Base-by-base conservation (phyloP, 2,113 vertebrate genomes). In the Rhynchomys soricoides region DNA sequence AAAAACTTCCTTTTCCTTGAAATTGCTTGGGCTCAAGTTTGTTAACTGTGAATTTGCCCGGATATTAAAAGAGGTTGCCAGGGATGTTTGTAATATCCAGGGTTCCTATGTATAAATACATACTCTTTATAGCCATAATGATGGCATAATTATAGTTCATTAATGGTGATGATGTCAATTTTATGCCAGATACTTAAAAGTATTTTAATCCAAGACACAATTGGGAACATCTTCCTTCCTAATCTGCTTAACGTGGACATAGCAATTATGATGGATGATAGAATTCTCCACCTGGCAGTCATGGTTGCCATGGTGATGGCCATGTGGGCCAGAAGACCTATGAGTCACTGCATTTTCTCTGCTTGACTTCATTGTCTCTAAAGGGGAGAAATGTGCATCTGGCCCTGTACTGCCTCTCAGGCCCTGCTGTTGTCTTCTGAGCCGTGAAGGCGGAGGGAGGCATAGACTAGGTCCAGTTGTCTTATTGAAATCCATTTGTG, bases 321-420 rank as follows among this genome's bases (percentile, higher is more conserved):
- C 90, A 5, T 75, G 40, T 90, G 78, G 92, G 95, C 87, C 97
- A 90, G 70, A 95, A 96, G 81, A 94, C 79, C 79, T 11, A 1
- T 98, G 95, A 98, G 98, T 98, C 97, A 97, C 92, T 91, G 48
- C 57, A 88, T 97, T 98, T 98, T 98, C 96, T 96, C 90, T 95
- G 94, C 95, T 96, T 75, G 34, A 85, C 55, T 98, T 98, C 92
- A 89, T 95, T 89, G 82, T 92, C 64, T 97, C 57, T 52, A 92
- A 90, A 95, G 64, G 96, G 88, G 94, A 92, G 88, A 91, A 45
- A 86, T 50, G 40, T 93, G 82, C 96, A 71, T 98, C 92, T 97
- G 96, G 66, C 90, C 78, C 11, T 92, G 75, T 48, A 97, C 89
- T 90, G 96, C 68, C 85, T 95, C 94, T 89, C 79, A 73, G 89